Conservation (phyloP, 2,888 invertebrate genomes). For the Merodon equestris region DNA sequence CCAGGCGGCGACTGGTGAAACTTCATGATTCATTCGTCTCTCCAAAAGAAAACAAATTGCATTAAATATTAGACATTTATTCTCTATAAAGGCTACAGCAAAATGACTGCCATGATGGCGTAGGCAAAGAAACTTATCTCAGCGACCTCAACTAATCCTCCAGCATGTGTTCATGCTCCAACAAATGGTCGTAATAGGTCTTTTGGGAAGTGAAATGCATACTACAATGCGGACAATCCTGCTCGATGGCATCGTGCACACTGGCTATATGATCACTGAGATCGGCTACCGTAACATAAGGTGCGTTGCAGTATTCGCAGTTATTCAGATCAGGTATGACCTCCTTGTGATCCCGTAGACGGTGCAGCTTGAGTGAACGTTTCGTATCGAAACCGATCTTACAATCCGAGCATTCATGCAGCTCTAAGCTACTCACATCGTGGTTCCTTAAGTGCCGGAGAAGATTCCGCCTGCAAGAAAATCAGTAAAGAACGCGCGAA, state of each 20-base stretch:
- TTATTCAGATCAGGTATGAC: slow-evolving; percentile 69
- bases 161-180: slow-evolving; percentile 69
- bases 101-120: no score
- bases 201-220: slow-evolving; percentile 70
- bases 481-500: not conserved
- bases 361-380: slow-evolving; percentile 70
- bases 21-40: no score
- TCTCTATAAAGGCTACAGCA: no score
- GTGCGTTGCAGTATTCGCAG: slow-evolving; percentile 70
- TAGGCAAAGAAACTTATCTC: no score
- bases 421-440: slow-evolving; percentile 56
- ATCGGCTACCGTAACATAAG: slow-evolving; percentile 69
- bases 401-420: slow-evolving; percentile 70
- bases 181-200: slow-evolving; percentile 69
- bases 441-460: slow-evolving; percentile 70
- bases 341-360: slow-evolving; percentile 71
- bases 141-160: slow-evolving; percentile 33
- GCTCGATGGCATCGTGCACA: slow-evolving; percentile 69
- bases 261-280: slow-evolving; percentile 69
- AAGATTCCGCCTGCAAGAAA: slow-evolving; percentile 69
- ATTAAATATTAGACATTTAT: no score
- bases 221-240: slow-evolving; percentile 69
- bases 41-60: no score
- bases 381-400: slow-evolving; percentile 70
- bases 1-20: no score